phyloP scores from a whole-genome alignment of 92 coral and sea anemone genomes.

The Chrysogorgia sp. region DNA sequence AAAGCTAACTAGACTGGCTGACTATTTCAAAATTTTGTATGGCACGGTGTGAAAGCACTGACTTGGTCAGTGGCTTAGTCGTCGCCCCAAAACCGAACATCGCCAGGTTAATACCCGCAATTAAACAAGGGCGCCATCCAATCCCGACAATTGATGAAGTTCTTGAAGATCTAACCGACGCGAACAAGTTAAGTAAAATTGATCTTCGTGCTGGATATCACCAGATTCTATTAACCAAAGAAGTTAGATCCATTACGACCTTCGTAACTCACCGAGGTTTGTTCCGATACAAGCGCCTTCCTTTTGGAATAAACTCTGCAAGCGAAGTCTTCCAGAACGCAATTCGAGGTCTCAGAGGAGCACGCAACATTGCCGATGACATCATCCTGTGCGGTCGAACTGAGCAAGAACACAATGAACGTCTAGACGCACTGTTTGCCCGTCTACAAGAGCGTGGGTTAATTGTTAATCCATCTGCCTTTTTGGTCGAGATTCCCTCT shows the following conservation, averaged over 20 bases:
- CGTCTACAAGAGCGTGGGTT: slow-evolving; percentile 1
- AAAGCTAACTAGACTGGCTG: background rate
- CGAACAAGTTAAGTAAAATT: slow-evolving; percentile 12
- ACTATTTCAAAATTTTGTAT: background rate
- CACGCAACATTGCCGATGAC: slow-evolving; percentile 28
- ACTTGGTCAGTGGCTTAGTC: slow-evolving; percentile 51
- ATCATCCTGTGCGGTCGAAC: slow-evolving; percentile 17
- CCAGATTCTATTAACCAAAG: slow-evolving; percentile 15
- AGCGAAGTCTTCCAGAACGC: background rate
- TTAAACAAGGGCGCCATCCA: slow-evolving; percentile 34
- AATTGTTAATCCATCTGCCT: slow-evolving; percentile 23
- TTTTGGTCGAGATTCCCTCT: slow-evolving; percentile 8
- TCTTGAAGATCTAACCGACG: slow-evolving; percentile 26
- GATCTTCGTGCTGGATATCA: no score
- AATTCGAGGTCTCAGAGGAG: background rate
- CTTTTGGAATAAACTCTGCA: slow-evolving; percentile 21
- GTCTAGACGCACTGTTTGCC: slow-evolving; percentile 11
- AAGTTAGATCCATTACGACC: slow-evolving; percentile 16
- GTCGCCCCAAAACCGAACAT: slow-evolving; percentile 40
- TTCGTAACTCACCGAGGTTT: slow-evolving; percentile 28
- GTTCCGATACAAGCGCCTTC: slow-evolving; percentile 40
- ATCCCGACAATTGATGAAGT: slow-evolving; percentile 42
- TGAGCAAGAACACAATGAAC: slow-evolving; percentile 21
- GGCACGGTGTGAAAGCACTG: slow-evolving; percentile 24
- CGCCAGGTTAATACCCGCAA: slow-evolving; percentile 35